Evolutionary conservation across 2,797 vertebrate genomes (phyloP).

Genomic region (Notamacropus eugenii): DNA sequence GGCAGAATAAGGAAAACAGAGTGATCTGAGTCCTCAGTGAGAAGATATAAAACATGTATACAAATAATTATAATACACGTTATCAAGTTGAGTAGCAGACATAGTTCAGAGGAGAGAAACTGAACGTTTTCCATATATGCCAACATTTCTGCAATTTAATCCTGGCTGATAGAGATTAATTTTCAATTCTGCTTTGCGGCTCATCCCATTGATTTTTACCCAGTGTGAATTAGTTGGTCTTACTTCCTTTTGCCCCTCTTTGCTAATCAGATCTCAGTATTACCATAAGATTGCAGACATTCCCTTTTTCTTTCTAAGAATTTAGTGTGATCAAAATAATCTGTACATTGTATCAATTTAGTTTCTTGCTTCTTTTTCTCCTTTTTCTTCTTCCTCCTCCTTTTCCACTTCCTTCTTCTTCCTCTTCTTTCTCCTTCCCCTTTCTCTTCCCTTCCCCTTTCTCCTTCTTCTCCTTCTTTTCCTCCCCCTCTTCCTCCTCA

Average conservation of each 20-base stretch:
- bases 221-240: not conserved
- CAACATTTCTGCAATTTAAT: not conserved
- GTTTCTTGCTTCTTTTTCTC: rapidly evolving
- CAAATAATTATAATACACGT: not conserved
- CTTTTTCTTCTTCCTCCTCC: too few relatives aligned
- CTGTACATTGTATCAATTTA: not conserved
- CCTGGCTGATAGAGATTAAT: not conserved
- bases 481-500: too few relatives aligned
- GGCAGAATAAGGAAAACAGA: not conserved
- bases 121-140: not conserved
- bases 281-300: not conserved
- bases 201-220: not conserved
- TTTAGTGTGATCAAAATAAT: not conserved
- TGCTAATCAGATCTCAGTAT: not conserved
- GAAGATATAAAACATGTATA: not conserved
- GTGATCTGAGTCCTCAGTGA: not conserved
- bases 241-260: not conserved
- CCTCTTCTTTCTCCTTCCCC: too few relatives aligned
- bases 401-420: too few relatives aligned
- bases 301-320: not conserved
- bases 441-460: too few relatives aligned
- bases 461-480: too few relatives aligned
- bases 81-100: not conserved
- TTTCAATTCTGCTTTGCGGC: not conserved
- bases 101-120: not conserved